phyloP scores from a whole-genome alignment of 2,113 vertebrate genomes.

The Lycaon pictus region DNA sequence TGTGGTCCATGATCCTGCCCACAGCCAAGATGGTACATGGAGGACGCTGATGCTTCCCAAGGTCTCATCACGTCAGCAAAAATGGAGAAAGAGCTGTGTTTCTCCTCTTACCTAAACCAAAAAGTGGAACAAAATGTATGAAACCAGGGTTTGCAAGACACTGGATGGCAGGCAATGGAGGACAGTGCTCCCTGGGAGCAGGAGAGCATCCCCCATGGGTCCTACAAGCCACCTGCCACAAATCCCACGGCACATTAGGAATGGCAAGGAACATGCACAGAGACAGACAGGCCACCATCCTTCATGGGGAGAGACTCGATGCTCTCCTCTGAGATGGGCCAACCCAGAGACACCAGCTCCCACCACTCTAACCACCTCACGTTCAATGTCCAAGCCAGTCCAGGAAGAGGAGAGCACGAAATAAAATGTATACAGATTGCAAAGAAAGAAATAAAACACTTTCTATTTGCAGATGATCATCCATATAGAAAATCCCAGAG shows the following conservation, averaged over 20 bases:
- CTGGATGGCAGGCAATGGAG: neutral
- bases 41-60: no score
- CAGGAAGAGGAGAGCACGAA: neutral
- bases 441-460: neutral
- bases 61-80: neutral
- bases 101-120: neutral
- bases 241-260: neutral
- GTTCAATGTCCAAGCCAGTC: neutral
- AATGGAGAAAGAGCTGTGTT: rapidly evolving
- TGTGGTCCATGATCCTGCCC: neutral
- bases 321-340: neutral
- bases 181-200: neutral
- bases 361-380: neutral
- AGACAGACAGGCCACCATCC: neutral
- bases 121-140: neutral
- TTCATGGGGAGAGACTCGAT: neutral
- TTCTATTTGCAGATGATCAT: neutral
- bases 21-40: neutral
- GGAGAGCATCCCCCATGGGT: neutral
- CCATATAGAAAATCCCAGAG: neutral
- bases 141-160: neutral
- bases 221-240: neutral
- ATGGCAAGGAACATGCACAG: rapidly evolving
- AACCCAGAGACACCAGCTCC: neutral
- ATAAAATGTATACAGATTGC: neutral